phyloP scores from a whole-genome alignment of 1,140 invertebrate genomes.

The Galendromus occidentalis region DNA sequence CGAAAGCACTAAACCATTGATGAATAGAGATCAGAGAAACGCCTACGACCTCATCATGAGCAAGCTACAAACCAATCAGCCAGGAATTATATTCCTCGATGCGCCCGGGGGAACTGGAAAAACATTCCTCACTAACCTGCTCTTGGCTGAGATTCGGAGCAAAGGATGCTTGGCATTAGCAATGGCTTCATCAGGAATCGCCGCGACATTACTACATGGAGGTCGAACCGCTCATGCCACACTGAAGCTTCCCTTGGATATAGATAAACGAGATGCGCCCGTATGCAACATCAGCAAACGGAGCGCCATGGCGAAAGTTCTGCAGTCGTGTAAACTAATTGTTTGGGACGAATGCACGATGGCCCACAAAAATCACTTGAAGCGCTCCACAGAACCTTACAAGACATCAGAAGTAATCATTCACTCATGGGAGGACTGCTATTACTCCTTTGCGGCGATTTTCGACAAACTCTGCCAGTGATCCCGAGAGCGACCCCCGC shows the following conservation, averaged over 20 bases:
- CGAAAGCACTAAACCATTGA: not conserved
- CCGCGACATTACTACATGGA: slow-evolving; percentile 31
- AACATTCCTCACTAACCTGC: slow-evolving; percentile 23
- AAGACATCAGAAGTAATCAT: not conserved
- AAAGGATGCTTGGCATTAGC: slow-evolving; percentile 26
- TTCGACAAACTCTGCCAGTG: slow-evolving; percentile 16
- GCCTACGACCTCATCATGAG: slow-evolving; percentile 19
- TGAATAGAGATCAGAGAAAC: slow-evolving; percentile 3
- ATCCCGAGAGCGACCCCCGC: slow-evolving; percentile 11
- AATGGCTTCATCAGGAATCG: slow-evolving; percentile 35
- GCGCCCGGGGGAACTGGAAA: slow-evolving; percentile 24
- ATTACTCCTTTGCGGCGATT: slow-evolving; percentile 15
- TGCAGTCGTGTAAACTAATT: slow-evolving; percentile 23
- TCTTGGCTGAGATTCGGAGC: slow-evolving; percentile 17
- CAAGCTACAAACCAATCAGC: slow-evolving; percentile 19
- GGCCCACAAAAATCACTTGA: slow-evolving; percentile 27
- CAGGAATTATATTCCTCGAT: slow-evolving; percentile 19
- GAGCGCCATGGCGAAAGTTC: slow-evolving; percentile 19
- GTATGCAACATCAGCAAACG: slow-evolving; percentile 21
- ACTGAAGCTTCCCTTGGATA: slow-evolving; percentile 20
- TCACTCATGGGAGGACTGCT: slow-evolving; percentile 12
- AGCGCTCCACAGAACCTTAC: slow-evolving; percentile 25
- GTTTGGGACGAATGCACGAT: slow-evolving; percentile 29
- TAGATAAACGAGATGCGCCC: slow-evolving; percentile 13
- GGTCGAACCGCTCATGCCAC: slow-evolving; percentile 33